Conservation (phyloP, 2,888 invertebrate species). For the Zaprionus lineosus region DNA sequence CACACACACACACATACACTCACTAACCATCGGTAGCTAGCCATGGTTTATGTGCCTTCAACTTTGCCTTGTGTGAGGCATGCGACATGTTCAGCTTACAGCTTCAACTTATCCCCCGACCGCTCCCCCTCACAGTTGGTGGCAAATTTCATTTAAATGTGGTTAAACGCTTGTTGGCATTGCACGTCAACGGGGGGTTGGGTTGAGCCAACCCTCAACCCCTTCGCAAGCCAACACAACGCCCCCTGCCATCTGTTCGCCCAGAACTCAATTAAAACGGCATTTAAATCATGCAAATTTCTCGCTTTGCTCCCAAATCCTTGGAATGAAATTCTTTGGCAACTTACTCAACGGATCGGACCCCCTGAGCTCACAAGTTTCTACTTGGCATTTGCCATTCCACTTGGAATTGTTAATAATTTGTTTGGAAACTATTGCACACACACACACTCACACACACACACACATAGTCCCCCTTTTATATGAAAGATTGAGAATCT, state of each 20-base stretch:
- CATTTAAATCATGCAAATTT: slow-evolving; percentile 73
- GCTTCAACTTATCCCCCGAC: too few relatives aligned
- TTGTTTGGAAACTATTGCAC: too few relatives aligned
- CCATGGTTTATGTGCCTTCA: slow-evolving; percentile 37
- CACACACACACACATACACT: neutral
- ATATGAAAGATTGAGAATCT: slow-evolving; percentile 12
- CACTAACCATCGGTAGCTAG: slow-evolving; percentile 1
- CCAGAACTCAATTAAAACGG: slow-evolving; percentile 71
- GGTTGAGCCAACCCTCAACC: neutral
- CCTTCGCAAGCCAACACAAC: too few relatives aligned
- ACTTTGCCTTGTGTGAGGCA: slow-evolving; percentile 57
- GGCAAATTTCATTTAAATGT: slow-evolving; percentile 71
- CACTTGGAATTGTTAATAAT: slow-evolving; percentile 66
- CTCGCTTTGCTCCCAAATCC: slow-evolving; percentile 42
- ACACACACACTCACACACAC: too few relatives aligned
- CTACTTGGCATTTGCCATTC: slow-evolving; percentile 40
- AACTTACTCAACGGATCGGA: slow-evolving; percentile 34
- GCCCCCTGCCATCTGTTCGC: neutral
- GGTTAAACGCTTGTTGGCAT: slow-evolving; percentile 70
- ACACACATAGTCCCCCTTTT: neutral
- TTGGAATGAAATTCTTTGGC: slow-evolving; percentile 58
- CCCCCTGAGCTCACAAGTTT: neutral
- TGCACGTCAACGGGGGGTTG: slow-evolving; percentile 62
- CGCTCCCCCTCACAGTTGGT: slow-evolving; percentile 53
- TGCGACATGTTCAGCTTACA: slow-evolving; percentile 52